Evolutionary conservation across 2,888 invertebrate species (phyloP), one percentile per base, ranked within the genome.

Genomic region (Anodontia alba): DNA sequence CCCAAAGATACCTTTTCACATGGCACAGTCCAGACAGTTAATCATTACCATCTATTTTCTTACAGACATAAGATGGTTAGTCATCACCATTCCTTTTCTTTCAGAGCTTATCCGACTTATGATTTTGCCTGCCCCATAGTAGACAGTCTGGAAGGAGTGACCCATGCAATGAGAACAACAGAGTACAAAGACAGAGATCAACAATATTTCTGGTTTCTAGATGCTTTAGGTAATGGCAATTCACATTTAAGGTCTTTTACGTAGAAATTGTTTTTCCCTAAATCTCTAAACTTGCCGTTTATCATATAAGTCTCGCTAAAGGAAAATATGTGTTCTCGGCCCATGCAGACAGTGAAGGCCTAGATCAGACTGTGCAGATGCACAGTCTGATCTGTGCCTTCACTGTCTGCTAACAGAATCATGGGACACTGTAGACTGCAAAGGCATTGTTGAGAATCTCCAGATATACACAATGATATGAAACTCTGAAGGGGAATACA

Each of bases 111-210:
- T 95, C 99, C 99, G 31, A 99, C 99, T 0, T 99, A 99, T 93
- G 99, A 99, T 95, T 99, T 99, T 95, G 99, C 99, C 0, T 99
- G 99, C 93, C 99, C 99, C 0, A 99, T 99, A 92, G 99, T 99
- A 71, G 99, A 99, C 95, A 97, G 98, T 23, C 96, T 99, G 71
- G 99, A 99, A 95, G 97, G 97, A 75, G 99, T 99, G 26, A 99
- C 99, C 0, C 99, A 99, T 94, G 98, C 99, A 0, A 95, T 99
- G 73, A 96, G 99, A 70, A 99, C 99, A 0, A 99, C 98, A 95
- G 99, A 99, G 95, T 99, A 99, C 95, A 98, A 98, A 93, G 99
- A 99, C 81, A 87, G 95, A 36, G 99, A 99, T 95, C 97, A 97
- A 46, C 99, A 99, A 95, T 99, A 98, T 95, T 98, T 97, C 95